Evolutionary conservation across 2,797 vertebrate genomes (phyloP).

Genomic region (Heliangelus exortis): DNA sequence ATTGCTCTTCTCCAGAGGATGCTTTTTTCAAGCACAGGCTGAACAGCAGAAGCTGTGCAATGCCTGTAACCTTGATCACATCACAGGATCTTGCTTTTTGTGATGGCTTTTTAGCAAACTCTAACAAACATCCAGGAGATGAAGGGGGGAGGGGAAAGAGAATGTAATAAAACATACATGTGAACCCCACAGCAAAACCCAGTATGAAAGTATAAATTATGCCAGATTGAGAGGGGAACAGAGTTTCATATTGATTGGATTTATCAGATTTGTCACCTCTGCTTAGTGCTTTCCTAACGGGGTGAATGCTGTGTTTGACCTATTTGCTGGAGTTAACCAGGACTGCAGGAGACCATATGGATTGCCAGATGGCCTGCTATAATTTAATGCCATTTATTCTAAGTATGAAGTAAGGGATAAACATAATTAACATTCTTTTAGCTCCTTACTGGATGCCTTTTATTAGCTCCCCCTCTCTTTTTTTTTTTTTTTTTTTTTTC

Average conservation of each 20-base stretch:
- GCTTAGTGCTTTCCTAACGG: conserved; percentile 73
- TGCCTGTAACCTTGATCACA: neutral
- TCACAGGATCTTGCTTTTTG: neutral
- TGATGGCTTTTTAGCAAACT: neutral
- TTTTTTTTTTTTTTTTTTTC: conserved; percentile 53
- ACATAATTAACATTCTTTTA: conserved; percentile 79
- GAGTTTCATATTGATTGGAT: conserved; percentile 48
- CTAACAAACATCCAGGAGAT: neutral
- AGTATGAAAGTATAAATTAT: neutral
- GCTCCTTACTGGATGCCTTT: conserved; percentile 65
- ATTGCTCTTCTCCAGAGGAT: conserved; percentile 26
- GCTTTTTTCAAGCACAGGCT: conserved; percentile 17
- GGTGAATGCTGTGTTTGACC: conserved; percentile 71
- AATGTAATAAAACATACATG: neutral
- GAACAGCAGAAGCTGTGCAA: conserved; percentile 9
- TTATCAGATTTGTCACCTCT: conserved; percentile 58
- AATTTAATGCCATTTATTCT: conserved; percentile 78
- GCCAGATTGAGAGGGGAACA: neutral
- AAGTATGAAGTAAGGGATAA: conserved; percentile 76
- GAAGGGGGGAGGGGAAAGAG: neutral
- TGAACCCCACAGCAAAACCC: neutral
- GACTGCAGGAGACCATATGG: conserved; percentile 77
- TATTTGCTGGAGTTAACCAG: conserved; percentile 75
- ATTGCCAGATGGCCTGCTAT: conserved; percentile 77
- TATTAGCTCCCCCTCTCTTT: conserved; percentile 26